A percentile compares a stretch with the other conserved stretches of the same genome.
These are phyloP conservation scores for Mobula hypostoma DNA, from an alignment of 2,113 vertebrate species.

Conservation along the genomic window DNA sequence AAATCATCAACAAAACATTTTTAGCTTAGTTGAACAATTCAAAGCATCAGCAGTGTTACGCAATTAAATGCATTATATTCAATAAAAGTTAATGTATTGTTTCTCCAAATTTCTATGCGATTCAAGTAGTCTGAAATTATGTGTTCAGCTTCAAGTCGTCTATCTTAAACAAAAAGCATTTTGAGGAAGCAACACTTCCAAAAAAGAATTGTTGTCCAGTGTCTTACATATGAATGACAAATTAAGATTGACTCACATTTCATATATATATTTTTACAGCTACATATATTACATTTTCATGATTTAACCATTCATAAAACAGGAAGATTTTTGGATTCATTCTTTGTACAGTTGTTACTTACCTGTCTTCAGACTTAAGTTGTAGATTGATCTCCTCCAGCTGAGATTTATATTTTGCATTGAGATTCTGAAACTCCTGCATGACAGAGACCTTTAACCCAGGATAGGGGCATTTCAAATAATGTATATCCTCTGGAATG, in stretches of 20 bases:
- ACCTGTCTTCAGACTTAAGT: slow-evolving; percentile 65
- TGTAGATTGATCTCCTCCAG: slow-evolving; percentile 57
- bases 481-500: slow-evolving; percentile 63
- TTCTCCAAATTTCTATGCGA: too few relatives aligned
- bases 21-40: too few relatives aligned
- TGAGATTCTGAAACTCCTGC: slow-evolving; percentile 63
- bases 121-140: too few relatives aligned
- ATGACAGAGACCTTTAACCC: slow-evolving; percentile 65
- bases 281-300: neutral
- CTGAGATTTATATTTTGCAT: slow-evolving; percentile 57
- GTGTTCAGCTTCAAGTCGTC: too few relatives aligned
- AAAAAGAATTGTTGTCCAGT: too few relatives aligned
- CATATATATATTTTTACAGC: neutral
- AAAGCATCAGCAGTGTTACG: too few relatives aligned
- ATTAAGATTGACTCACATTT: neutral
- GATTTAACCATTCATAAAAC: neutral
- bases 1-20: too few relatives aligned
- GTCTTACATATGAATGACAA: neutral
- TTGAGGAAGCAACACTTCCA: too few relatives aligned
- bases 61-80: too few relatives aligned
- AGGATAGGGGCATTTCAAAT: slow-evolving; percentile 70
- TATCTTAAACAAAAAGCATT: too few relatives aligned
- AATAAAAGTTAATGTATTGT: too few relatives aligned
- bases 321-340: neutral
- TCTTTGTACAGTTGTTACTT: slow-evolving; percentile 25